Percentiles rank a stretch among this genome's conserved stretches.
Evolutionary conservation across 2,888 invertebrate species (phyloP).

Genomic region (Acholoe squamosa): DNA sequence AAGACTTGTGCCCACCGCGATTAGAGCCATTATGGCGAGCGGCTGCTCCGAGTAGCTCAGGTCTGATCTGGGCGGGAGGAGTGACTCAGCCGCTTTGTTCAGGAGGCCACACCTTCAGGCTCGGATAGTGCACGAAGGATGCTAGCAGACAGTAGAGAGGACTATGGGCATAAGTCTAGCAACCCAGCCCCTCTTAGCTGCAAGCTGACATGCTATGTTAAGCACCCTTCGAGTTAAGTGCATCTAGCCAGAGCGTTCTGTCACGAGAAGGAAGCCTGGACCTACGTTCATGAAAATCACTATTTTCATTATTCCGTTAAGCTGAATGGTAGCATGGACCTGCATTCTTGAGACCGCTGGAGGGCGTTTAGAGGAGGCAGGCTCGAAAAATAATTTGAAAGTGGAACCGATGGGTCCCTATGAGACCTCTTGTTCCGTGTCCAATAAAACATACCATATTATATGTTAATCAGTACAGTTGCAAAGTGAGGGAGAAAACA

Average conservation of each 20-base stretch:
- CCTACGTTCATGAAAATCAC: conserved; percentile 7
- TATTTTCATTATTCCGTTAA: conserved; percentile 40
- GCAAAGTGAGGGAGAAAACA: conserved; percentile 33
- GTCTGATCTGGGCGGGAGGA: no score
- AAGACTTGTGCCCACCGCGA: background rate
- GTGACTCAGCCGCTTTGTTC: no score
- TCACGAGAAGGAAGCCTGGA: background rate
- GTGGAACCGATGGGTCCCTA: background rate
- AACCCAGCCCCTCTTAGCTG: no score
- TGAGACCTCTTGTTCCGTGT: background rate
- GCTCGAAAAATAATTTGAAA: background rate
- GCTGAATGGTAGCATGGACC: background rate
- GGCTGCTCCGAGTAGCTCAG: no score
- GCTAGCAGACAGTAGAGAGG: no score
- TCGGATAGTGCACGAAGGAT: no score
- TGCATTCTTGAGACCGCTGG: background rate
- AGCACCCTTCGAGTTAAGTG: no score
- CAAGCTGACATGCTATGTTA: no score
- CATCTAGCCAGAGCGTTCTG: no score
- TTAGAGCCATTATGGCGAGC: no score
- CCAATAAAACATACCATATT: conserved; percentile 30
- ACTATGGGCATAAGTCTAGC: no score
- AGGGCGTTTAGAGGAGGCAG: background rate
- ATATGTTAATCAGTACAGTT: background rate
- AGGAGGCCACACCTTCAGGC: no score